Conservation (phyloP, 2,797 vertebrate species). For the Valencia hispanica region DNA sequence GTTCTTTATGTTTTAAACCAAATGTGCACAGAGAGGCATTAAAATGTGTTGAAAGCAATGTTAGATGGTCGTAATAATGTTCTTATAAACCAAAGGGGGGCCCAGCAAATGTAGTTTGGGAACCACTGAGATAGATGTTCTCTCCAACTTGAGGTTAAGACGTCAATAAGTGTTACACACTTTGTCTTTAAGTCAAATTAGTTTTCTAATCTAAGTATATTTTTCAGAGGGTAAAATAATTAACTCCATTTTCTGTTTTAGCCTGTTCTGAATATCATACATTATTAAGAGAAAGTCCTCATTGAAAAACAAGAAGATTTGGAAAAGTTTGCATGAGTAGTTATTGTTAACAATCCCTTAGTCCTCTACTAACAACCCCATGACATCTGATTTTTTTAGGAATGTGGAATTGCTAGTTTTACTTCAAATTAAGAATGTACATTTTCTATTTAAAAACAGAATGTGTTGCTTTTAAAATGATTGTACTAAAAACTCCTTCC, state of each 20-base stretch:
- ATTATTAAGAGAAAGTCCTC: background rate
- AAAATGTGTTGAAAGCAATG: too few species aligned
- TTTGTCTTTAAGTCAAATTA: background rate
- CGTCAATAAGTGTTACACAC: background rate
- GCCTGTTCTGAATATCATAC: background rate
- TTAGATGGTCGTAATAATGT: too few species aligned
- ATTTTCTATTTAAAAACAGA: background rate
- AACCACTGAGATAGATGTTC: background rate
- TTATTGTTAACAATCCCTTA: background rate
- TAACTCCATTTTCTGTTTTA: background rate
- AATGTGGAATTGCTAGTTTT: background rate
- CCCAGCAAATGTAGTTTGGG: too few species aligned
- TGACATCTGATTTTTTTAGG: background rate
- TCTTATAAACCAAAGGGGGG: too few species aligned
- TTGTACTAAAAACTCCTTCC: too few species aligned
- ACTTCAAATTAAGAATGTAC: background rate
- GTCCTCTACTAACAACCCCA: background rate
- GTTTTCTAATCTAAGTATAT: slow-evolving; percentile 6
- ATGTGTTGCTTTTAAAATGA: background rate
- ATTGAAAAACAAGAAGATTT: background rate
- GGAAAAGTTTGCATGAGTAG: background rate
- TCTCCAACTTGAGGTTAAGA: background rate
- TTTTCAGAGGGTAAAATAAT: background rate
- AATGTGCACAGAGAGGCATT: too few species aligned
- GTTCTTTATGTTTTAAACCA: too few species aligned